Evolutionary conservation across 2,113 vertebrate species (phyloP).

Genomic region (Orientallactaga bullata): DNA sequence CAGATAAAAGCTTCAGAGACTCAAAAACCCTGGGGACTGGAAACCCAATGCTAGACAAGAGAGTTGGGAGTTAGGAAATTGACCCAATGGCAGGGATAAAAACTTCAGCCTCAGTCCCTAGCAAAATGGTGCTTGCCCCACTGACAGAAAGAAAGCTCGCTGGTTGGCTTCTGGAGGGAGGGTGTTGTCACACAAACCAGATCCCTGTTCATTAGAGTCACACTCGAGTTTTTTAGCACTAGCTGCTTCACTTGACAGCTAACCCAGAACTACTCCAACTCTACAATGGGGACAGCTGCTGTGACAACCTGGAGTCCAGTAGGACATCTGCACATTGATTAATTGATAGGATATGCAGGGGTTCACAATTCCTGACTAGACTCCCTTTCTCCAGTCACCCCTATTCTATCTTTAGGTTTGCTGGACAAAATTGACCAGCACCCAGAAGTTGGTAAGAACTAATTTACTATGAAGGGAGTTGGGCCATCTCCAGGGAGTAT

Average conservation of each 20-base stretch:
- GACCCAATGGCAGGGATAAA: background rate
- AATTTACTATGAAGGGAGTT: background rate
- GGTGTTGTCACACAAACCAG: background rate
- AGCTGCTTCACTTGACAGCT: background rate
- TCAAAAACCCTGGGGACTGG: background rate
- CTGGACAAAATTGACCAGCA: background rate
- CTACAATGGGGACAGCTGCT: background rate
- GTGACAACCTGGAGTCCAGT: background rate
- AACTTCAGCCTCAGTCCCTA: background rate
- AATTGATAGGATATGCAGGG: background rate
- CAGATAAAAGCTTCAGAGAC: background rate
- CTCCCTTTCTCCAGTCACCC: background rate
- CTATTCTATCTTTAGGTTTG: slow-evolving; percentile 4
- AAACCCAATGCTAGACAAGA: background rate
- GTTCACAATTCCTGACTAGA: background rate
- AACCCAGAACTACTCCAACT: background rate
- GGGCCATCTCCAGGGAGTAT: background rate
- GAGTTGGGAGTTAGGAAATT: slow-evolving; percentile 9
- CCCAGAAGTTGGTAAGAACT: slow-evolving; percentile 23
- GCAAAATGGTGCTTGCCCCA: background rate
- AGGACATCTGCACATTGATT: background rate
- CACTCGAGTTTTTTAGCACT: background rate
- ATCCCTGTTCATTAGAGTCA: background rate
- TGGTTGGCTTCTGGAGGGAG: background rate
- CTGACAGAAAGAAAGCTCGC: background rate